Percentiles rank a stretch among this genome's conserved stretches.
Conservation (phyloP, 1,140 invertebrate genomes). For the Argopecten irradians region DNA sequence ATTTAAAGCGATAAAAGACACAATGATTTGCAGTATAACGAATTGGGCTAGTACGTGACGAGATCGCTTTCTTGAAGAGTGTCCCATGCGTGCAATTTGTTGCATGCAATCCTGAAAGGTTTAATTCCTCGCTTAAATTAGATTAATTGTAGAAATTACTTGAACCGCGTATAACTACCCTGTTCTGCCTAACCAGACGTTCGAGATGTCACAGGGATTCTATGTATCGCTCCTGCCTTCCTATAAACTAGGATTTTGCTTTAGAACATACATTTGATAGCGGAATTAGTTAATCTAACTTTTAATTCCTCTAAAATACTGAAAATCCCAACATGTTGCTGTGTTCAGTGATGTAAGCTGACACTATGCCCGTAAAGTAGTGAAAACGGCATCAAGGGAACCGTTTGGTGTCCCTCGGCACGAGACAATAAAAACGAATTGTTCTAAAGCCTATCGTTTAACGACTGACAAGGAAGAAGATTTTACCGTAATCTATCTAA, state of each 20-base stretch:
- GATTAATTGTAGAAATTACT: neutral
- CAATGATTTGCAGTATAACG: neutral
- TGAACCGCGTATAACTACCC: neutral
- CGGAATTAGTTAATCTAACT: neutral
- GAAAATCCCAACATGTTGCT: neutral
- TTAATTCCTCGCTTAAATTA: slow-evolving; percentile 15
- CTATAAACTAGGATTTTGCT: neutral
- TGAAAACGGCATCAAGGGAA: neutral
- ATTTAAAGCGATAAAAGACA: neutral
- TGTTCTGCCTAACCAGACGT: neutral
- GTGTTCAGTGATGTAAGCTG: neutral
- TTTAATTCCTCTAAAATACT: neutral
- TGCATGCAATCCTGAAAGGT: neutral
- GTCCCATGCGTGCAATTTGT: neutral
- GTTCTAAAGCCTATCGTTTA: neutral
- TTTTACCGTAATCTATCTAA: neutral
- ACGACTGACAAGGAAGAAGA: neutral
- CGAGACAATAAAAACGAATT: neutral
- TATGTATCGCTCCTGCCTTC: neutral
- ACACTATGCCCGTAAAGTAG: neutral
- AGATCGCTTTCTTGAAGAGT: neutral
- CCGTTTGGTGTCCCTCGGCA: neutral
- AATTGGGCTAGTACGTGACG: neutral
- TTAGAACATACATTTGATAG: neutral
- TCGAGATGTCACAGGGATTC: neutral